Percentiles rank a stretch among this genome's conserved stretches.
These are phyloP conservation scores for Piprites chloris DNA, from an alignment of 2,113 vertebrate genomes.

Conservation along the genomic window DNA sequence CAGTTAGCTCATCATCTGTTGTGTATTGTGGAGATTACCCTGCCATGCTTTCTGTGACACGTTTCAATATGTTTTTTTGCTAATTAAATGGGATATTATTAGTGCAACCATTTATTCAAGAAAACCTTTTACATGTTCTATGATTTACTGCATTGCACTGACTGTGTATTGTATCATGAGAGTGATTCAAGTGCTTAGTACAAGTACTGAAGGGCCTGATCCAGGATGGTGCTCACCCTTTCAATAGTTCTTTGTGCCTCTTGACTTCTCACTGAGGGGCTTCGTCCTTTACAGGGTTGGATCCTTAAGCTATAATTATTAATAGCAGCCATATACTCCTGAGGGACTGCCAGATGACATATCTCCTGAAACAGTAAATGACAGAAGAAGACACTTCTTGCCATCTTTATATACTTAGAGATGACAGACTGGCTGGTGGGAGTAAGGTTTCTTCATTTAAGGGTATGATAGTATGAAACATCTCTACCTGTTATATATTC, in stretches of 20 bases:
- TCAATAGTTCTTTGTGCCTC: slow-evolving; percentile 61
- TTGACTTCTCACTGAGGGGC: slow-evolving; percentile 54
- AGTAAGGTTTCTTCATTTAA: background rate
- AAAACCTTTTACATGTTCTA: background rate
- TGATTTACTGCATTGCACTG: slow-evolving; percentile 21
- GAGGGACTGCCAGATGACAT: slow-evolving; percentile 36
- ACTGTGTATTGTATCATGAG: slow-evolving; percentile 39
- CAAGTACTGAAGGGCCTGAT: slow-evolving; percentile 60
- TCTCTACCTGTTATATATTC: background rate
- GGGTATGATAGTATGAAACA: background rate
- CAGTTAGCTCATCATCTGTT: slow-evolving; percentile 43
- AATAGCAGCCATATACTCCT: slow-evolving; percentile 48
- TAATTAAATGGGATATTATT: slow-evolving; percentile 60
- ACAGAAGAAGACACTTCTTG: slow-evolving; percentile 23
- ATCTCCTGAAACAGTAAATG: slow-evolving; percentile 43
- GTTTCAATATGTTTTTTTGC: slow-evolving; percentile 12
- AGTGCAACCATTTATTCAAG: slow-evolving; percentile 41
- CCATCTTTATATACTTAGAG: slow-evolving; percentile 1
- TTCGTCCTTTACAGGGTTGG: slow-evolving; percentile 57
- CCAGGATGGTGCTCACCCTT: slow-evolving; percentile 51
- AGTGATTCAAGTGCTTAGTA: slow-evolving; percentile 50
- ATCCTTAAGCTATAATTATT: slow-evolving; percentile 67
- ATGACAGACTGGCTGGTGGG: slow-evolving; percentile 7
- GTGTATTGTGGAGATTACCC: background rate
- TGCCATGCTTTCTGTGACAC: slow-evolving; percentile 5